Evolutionary conservation across 2,797 vertebrate species (phyloP), one percentile per base, ranked within the genome.

Genomic region (Gastrophryne carolinensis): DNA sequence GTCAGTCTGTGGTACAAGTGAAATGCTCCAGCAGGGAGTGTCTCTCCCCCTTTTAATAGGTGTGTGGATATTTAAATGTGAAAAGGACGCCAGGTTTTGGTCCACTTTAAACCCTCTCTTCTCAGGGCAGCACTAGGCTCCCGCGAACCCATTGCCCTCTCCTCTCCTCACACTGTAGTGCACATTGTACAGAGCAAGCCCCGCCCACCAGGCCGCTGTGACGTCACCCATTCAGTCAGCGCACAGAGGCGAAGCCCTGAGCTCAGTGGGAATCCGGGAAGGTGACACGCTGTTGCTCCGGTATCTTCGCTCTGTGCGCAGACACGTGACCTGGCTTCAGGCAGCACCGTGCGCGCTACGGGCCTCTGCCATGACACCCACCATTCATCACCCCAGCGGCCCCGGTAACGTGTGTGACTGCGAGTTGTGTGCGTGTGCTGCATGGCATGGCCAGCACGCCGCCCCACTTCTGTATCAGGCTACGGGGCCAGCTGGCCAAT

Each of bases 231-330:
- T 17, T 66, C 44, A 53, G 64, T 47, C 34, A 52, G 64, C 29
- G 64, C 64, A 32, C 17, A 32, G 2, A 7, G n/a, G 5, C 13
- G 3, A n/a, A 8, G 34, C 13, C n/a, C n/a, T n/a, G n/a, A n/a
- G n/a, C n/a, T n/a, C n/a, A n/a, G n/a, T n/a, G n/a, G n/a, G n/a
- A n/a, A n/a, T n/a, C n/a, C n/a, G n/a, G n/a, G n/a, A n/a, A n/a
- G n/a, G n/a, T n/a, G 7, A 30, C 67, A 60, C 37, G 54, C 67
- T 71, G n/a, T n/a, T n/a, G 53, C 67, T 71, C 24, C 37, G 67
- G 37, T 15, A 17, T 26, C 24, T 71, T 11, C 54, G 5, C 2
- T 9, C 39, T 2, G 30, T 41, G 50, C 27, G 32, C 19, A 52
- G 47, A 34, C 44, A 3, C 8, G 44, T 6, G 17, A 15, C 17